These are phyloP conservation scores for Gymnodraco acuticeps DNA, from an alignment of 2,797 vertebrate species.

Conservation along the genomic window DNA sequence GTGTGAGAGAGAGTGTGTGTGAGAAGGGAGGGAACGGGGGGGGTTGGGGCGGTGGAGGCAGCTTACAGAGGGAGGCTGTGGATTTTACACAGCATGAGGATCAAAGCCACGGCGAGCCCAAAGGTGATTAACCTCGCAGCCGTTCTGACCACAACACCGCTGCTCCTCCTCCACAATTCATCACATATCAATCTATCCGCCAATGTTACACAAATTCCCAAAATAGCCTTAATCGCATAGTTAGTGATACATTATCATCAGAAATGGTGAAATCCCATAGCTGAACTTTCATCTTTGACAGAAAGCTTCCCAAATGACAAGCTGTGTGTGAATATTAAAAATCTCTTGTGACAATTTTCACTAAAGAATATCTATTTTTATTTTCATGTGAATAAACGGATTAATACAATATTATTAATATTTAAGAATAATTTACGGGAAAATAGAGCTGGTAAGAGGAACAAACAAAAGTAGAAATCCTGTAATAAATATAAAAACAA, in stretches of 20 bases:
- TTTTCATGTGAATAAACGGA: background rate
- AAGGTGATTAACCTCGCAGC: constrained; percentile 77
- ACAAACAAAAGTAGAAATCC: background rate
- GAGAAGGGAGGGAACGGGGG: constrained; percentile 41
- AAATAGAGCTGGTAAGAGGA: background rate
- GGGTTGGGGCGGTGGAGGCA: constrained; percentile 35
- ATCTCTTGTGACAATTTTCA: background rate
- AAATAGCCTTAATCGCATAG: constrained; percentile 8
- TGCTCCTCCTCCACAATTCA: constrained; percentile 45
- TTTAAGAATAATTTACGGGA: background rate
- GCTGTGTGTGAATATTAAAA: background rate
- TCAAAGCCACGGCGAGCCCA: constrained; percentile 74
- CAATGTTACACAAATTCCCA: constrained; percentile 22
- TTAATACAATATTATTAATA: background rate
- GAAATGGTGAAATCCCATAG: constrained; percentile 10
- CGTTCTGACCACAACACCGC: constrained; percentile 65
- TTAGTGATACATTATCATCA: background rate
- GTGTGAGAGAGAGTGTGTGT: constrained; percentile 30
- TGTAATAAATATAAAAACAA: constrained; percentile 19
- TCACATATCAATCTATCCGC: constrained; percentile 12
- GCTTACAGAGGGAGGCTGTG: constrained; percentile 70
- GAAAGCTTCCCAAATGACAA: constrained; percentile 2
- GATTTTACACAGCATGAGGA: constrained; percentile 77
- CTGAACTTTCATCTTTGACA: constrained; percentile 32
- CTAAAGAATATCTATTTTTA: background rate